A percentile compares a stretch with the other conserved stretches of the same genome.
Evolutionary conservation across 1,140 invertebrate species (phyloP).

Genomic region (Heliothis virescens): DNA sequence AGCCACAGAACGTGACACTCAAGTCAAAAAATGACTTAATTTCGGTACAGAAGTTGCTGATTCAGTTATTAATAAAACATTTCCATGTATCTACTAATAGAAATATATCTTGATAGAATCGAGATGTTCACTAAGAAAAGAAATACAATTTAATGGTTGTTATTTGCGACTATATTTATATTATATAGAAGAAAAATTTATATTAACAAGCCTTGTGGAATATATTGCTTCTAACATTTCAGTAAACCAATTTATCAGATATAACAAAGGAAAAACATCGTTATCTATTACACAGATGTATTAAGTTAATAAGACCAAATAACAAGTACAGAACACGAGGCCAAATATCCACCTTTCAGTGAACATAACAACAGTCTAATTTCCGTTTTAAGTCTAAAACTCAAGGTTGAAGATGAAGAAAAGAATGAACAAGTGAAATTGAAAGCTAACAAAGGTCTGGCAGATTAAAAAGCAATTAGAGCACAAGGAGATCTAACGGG

Average conservation of each 20-base stretch:
- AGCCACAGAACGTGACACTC: background rate
- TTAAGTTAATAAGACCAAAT: constrained; percentile 34
- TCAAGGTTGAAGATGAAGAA: constrained; percentile 6
- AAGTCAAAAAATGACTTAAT: constrained; percentile 18
- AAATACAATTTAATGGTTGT: too few species aligned
- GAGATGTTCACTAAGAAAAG: too few species aligned
- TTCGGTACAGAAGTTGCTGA: constrained; percentile 1
- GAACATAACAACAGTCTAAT: constrained; percentile 5
- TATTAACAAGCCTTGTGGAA: background rate
- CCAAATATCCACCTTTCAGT: constrained; percentile 10
- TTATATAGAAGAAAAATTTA: too few species aligned
- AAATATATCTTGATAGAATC: too few species aligned
- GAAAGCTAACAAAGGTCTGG: background rate
- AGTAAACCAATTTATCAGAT: background rate
- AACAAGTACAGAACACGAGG: constrained; percentile 15
- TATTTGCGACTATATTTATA: too few species aligned
- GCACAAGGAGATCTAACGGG: background rate
- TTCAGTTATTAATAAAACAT: background rate
- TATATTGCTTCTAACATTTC: background rate
- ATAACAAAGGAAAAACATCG: constrained; percentile 19
- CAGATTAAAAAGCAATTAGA: constrained; percentile 5
- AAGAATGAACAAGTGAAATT: background rate
- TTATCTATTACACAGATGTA: constrained; percentile 26
- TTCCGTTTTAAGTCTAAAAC: constrained; percentile 1
- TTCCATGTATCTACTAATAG: background rate